Conservation (phyloP, 2,888 invertebrate genomes). For the Leptodirus hochenwartii region DNA sequence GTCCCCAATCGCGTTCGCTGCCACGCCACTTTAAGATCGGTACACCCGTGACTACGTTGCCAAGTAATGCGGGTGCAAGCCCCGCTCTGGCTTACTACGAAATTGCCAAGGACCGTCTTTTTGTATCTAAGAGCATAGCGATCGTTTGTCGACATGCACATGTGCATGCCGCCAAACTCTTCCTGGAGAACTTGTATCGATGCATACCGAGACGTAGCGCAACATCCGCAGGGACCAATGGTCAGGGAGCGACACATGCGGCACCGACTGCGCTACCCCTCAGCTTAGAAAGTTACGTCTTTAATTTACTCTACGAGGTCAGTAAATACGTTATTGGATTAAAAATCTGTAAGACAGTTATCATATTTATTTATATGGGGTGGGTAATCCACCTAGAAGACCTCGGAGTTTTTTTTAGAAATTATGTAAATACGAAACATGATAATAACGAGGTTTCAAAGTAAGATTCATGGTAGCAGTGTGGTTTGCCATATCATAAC, state of each 20-base stretch:
- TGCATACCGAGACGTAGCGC: constrained; percentile 52
- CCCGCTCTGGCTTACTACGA: constrained; percentile 76
- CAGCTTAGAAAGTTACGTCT: constrained; percentile 85
- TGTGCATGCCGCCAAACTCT: constrained; percentile 68
- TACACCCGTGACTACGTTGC: constrained; percentile 11
- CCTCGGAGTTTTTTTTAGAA: too few relatives aligned
- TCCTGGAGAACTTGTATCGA: constrained; percentile 75
- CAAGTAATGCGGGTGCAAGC: constrained; percentile 13
- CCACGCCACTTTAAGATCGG: constrained; percentile 79
- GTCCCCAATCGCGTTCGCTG: constrained; percentile 62
- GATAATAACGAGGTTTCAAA: too few relatives aligned
- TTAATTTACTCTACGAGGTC: constrained; percentile 88
- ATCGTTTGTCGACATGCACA: constrained; percentile 84
- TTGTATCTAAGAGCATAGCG: constrained; percentile 89
- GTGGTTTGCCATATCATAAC: too few relatives aligned
- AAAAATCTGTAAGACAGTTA: constrained; percentile 1
- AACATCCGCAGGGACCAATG: constrained; percentile 4
- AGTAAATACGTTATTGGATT: constrained; percentile 29
- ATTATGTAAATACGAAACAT: too few relatives aligned
- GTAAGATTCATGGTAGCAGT: too few relatives aligned
- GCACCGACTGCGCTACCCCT: constrained; percentile 44
- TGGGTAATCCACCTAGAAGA: too few relatives aligned
- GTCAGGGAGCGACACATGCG: background rate
- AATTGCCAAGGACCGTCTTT: constrained; percentile 82
- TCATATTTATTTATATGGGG: too few relatives aligned